Evolutionary conservation across 64 coral and sea anemone species (phyloP).

Genomic region (Montipora efflorescens): DNA sequence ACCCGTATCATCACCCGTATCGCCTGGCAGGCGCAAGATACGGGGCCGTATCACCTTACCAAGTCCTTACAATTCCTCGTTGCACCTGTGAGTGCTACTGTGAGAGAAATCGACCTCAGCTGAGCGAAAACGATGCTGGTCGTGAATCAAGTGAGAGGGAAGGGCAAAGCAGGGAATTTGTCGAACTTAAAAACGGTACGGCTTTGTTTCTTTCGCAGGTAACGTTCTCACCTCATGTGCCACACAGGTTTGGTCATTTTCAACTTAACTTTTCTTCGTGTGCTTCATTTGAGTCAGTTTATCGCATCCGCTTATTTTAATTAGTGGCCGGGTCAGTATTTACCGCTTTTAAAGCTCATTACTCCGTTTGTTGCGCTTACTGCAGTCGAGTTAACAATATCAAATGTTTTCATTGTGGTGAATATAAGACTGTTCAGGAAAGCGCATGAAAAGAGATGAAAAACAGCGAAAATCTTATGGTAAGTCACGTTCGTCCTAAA

Average conservation of each 20-base stretch:
- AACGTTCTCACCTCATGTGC: neutral
- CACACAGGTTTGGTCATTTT: neutral
- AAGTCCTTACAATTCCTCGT: neutral
- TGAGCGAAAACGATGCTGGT: neutral
- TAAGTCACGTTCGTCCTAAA: too few relatives aligned
- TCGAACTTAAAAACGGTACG: conserved; percentile 43
- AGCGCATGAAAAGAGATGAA: neutral
- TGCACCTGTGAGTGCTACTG: conserved; percentile 77
- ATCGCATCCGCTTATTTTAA: neutral
- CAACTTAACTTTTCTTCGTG: neutral
- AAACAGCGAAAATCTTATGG: neutral
- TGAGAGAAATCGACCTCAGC: conserved; percentile 26
- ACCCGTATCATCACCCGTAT: conserved; percentile 37
- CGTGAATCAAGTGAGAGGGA: neutral
- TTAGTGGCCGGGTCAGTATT: neutral
- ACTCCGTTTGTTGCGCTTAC: neutral
- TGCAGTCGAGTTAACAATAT: neutral
- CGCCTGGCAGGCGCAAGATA: conserved; percentile 28
- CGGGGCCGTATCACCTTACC: conserved; percentile 32
- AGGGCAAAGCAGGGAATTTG: neutral
- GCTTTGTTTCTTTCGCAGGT: neutral
- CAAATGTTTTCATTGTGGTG: neutral
- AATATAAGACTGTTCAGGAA: neutral
- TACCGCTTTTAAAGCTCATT: conserved; percentile 1
- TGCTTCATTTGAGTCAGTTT: neutral